phyloP scores from a whole-genome alignment of 2,888 invertebrate species.

The Clepsis dumicolana region DNA sequence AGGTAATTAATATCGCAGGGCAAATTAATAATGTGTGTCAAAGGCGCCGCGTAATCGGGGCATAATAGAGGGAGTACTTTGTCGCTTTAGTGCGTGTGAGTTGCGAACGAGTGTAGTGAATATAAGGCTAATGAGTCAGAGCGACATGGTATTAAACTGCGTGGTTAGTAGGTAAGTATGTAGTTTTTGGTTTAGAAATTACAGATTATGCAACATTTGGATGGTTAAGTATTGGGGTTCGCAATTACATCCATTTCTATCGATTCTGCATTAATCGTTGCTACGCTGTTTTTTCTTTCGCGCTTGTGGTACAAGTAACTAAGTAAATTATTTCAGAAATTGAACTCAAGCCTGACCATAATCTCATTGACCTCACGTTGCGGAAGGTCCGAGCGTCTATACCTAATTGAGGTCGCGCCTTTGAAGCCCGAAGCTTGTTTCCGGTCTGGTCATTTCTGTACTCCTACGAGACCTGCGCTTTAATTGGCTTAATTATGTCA shows the following conservation, averaged over 20 bases:
- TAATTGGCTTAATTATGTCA: too few species aligned
- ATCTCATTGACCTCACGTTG: too few species aligned
- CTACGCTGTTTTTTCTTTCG: constrained; percentile 32
- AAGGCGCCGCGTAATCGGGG: constrained; percentile 9
- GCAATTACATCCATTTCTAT: constrained; percentile 62
- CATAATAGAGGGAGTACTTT: neutral
- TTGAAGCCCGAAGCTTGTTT: too few species aligned
- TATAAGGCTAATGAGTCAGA: neutral
- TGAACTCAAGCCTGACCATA: too few species aligned
- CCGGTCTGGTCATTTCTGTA: too few species aligned
- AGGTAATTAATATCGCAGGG: constrained; percentile 13
- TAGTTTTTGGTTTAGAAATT: too few species aligned
- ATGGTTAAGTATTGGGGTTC: constrained; percentile 53
- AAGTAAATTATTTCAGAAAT: too few species aligned
- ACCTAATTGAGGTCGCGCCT: too few species aligned
- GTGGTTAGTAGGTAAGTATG: too few species aligned
- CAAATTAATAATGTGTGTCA: constrained; percentile 19
- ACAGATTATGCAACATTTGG: too few species aligned
- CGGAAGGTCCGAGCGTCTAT: too few species aligned
- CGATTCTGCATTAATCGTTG: constrained; percentile 61
- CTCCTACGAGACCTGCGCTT: too few species aligned
- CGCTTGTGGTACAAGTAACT: constrained; percentile 24
- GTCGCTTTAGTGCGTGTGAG: neutral
- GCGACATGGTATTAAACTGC: neutral
- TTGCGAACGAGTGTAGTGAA: neutral